phyloP scores from a whole-genome alignment of 1,140 invertebrate species.

The Orchesella cincta region DNA sequence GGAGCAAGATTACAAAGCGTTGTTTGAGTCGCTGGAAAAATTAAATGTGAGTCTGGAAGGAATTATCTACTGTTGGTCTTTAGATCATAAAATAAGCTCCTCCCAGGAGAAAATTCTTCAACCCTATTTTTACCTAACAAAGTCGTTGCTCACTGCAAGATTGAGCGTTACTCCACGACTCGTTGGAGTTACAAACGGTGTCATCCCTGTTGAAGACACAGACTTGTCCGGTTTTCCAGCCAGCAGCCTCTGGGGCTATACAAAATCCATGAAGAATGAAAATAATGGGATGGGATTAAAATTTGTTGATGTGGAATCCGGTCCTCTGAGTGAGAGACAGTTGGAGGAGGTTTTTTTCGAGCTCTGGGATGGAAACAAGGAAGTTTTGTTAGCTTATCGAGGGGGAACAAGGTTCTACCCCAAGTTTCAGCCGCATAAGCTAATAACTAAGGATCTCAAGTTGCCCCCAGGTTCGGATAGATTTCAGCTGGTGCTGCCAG shows the following conservation, averaged over 20 bases:
- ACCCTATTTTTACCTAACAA: background rate
- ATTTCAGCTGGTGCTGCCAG: background rate
- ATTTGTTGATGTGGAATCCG: background rate
- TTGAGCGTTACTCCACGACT: no score
- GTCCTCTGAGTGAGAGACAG: background rate
- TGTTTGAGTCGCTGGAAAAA: no score
- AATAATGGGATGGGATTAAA: background rate
- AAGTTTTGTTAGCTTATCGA: background rate
- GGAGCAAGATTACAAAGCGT: no score
- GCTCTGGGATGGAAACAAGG: background rate
- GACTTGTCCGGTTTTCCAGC: background rate
- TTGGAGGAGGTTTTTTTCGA: background rate
- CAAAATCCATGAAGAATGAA: constrained; percentile 9
- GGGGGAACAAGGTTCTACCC: background rate
- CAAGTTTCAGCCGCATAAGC: background rate
- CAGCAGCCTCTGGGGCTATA: background rate
- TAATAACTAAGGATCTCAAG: background rate
- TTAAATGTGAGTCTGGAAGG: no score
- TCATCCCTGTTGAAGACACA: background rate
- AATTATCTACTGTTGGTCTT: background rate
- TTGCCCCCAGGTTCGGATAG: background rate
- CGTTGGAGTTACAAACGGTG: background rate
- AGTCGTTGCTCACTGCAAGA: background rate
- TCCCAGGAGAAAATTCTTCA: background rate
- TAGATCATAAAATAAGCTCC: background rate